These are phyloP conservation scores for Zaprionus obscuricornis DNA, from an alignment of 2,888 invertebrate genomes.

Conservation along the genomic window DNA sequence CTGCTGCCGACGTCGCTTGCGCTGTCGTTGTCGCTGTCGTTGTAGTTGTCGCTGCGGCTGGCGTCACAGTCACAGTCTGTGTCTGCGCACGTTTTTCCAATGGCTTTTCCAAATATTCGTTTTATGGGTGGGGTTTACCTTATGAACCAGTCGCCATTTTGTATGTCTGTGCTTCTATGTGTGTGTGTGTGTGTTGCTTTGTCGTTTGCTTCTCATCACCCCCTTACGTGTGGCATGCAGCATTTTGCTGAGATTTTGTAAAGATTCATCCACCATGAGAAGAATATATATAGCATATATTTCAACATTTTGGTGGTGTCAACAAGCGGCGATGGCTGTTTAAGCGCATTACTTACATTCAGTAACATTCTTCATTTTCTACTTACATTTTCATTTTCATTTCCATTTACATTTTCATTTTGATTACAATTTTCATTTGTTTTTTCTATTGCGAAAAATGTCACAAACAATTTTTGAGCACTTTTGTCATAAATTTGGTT, in stretches of 20 bases:
- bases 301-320: background rate
- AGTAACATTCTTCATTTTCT: no score
- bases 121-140: conserved; percentile 12
- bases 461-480: no score
- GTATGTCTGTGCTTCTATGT: conserved; percentile 22
- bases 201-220: no score
- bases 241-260: conserved; percentile 69
- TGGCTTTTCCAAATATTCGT: conserved; percentile 36
- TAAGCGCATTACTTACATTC: no score
- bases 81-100: conserved; percentile 61
- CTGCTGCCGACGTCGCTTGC: conserved; percentile 19
- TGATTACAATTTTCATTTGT: no score
- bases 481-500: conserved; percentile 43
- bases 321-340: background rate
- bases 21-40: background rate
- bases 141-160: background rate
- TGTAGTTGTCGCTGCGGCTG: conserved; percentile 8
- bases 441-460: no score
- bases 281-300: no score
- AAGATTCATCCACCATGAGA: conserved; percentile 65
- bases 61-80: conserved; percentile 18
- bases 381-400: no score
- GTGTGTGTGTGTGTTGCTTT: conserved; percentile 19
- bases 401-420: no score
- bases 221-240: conserved; percentile 22